Conservation (phyloP, 1,140 invertebrate species). For the Achatina immaculata region DNA sequence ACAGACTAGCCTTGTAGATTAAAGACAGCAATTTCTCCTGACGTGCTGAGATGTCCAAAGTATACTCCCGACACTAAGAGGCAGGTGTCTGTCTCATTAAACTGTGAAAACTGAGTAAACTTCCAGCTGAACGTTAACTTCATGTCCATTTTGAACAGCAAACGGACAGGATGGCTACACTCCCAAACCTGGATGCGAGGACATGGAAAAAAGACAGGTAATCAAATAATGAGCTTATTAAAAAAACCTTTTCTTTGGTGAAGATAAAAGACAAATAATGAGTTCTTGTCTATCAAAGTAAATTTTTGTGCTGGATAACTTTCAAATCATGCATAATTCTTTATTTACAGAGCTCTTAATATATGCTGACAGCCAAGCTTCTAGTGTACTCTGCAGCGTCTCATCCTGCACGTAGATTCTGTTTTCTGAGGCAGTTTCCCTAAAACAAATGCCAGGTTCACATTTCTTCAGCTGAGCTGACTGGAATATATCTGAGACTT, state of each 20-base stretch:
- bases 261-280: background rate
- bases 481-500: too few relatives aligned
- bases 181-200: slow-evolving; percentile 81
- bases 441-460: too few relatives aligned
- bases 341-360: too few relatives aligned
- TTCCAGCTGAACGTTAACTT: slow-evolving; percentile 88
- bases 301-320: too few relatives aligned
- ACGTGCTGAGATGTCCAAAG: slow-evolving; percentile 83
- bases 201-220: background rate
- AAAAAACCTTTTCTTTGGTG: slow-evolving; percentile 1
- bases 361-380: too few relatives aligned
- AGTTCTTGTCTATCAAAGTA: background rate
- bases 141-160: slow-evolving; percentile 86
- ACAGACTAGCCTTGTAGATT: slow-evolving; percentile 76
- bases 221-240: too few relatives aligned
- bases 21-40: slow-evolving; percentile 91
- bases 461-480: too few relatives aligned
- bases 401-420: too few relatives aligned
- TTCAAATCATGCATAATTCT: too few relatives aligned
- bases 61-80: slow-evolving; percentile 89
- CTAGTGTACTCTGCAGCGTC: too few relatives aligned
- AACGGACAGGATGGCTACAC: slow-evolving; percentile 79
- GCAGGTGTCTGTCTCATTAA: slow-evolving; percentile 86
- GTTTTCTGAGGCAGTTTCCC: too few relatives aligned
- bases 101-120: slow-evolving; percentile 90